Base-by-base conservation (phyloP, 2,888 invertebrate species). In the Lissonota sp. region DNA sequence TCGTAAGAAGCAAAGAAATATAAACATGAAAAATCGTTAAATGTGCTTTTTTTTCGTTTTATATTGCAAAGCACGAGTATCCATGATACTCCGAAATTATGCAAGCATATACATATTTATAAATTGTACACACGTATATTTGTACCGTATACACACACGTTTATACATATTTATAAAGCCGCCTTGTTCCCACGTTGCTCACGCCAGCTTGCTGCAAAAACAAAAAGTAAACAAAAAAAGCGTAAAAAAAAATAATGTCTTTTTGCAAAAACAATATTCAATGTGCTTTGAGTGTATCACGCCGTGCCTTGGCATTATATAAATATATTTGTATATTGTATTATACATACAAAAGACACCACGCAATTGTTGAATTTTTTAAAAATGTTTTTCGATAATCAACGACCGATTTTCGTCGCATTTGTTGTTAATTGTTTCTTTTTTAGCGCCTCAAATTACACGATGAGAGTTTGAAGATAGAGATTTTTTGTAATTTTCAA, bases 261-360 rank as follows among this genome's bases (percentile, higher is more conserved):
- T 49, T 58, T 60, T 39, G 62, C 75, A 76, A 76, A 42, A 76
- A 57, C n/a, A 46, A 8, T 16, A 58, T 51, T 57, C 58, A 78
- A 82, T 82, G 67, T 74, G 83, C 83, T 84, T 84, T 84, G 39
- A 73, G 75, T 82, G 80, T 77, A 57, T 78, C 72, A 79, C 75
- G 74, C 76, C 46, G 83, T 82, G 82, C 79, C 84, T 83, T 80
- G 46, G 57, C 66, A 42, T 37, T 44, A 73, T 62, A 46, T 66
- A 14, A 14, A 46, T 72, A 10, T 55, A 26, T 26, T 2, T 26
- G 3, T 26, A 26, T 26, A 26, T 26, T 26, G 26, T 26, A 63
- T 49, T n/a, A 57, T 40, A 55, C 16, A 10, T 53, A 40, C 6
- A 55, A 53, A 57, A 44, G 57, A 53, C 69, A 79, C 39, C 67